Evolutionary conservation across 2,797 vertebrate genomes (phyloP).

Genomic region (Agapornis canus): DNA sequence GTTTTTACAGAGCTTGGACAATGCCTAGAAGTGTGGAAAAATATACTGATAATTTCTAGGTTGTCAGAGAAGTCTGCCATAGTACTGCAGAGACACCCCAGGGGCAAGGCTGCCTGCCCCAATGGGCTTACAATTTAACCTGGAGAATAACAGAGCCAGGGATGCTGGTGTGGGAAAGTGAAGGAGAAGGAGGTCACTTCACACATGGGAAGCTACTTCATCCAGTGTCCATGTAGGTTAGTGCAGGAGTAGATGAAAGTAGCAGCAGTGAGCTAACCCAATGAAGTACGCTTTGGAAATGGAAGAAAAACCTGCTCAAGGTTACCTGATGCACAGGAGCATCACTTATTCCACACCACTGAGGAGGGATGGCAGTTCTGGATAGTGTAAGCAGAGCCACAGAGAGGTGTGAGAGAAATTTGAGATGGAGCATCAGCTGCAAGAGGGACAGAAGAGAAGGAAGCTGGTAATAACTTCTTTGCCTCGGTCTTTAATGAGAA

Average conservation of each 20-base stretch:
- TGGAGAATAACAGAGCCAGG: not conserved
- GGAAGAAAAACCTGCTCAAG: not conserved
- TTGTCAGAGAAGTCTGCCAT: not conserved
- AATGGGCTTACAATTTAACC: not conserved
- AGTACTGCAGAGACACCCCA: not conserved
- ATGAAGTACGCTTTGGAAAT: not conserved
- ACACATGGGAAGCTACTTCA: not conserved
- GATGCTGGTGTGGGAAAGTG: not conserved
- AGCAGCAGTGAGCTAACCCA: not conserved
- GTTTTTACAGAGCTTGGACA: not conserved
- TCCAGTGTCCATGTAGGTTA: fast-evolving
- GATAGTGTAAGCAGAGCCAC: not conserved
- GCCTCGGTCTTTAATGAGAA: no score
- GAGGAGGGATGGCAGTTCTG: not conserved
- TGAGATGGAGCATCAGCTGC: fast-evolving
- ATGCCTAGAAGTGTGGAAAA: not conserved
- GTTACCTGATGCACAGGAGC: not conserved
- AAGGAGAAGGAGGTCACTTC: not conserved
- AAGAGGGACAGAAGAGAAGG: not conserved
- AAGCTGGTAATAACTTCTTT: not conserved
- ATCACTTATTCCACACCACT: not conserved
- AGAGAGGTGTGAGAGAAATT: not conserved
- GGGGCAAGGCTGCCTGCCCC: not conserved
- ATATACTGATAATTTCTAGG: not conserved
- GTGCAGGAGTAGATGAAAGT: not conserved